Percentiles rank a stretch among this genome's conserved stretches.
Evolutionary conservation across 2,797 vertebrate species (phyloP).

Genomic region (Spinus pinus): DNA sequence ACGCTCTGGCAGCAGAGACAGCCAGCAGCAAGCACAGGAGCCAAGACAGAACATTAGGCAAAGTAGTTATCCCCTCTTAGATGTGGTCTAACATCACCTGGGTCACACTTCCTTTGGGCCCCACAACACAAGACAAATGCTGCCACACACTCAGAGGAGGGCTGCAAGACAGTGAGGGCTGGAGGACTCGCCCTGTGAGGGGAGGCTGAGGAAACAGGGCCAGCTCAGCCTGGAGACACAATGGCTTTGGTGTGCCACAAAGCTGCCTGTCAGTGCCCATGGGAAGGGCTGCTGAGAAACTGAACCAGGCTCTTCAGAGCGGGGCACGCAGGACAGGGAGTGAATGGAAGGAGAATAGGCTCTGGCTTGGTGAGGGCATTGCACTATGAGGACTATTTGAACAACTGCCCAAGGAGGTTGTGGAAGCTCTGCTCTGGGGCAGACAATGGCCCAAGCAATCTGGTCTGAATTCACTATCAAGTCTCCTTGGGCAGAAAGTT

Average conservation of each 20-base stretch:
- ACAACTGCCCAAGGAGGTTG: neutral
- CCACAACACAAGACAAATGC: neutral
- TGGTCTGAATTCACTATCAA: neutral
- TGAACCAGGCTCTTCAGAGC: neutral
- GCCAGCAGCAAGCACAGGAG: neutral
- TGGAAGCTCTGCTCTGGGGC: neutral
- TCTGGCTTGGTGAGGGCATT: neutral
- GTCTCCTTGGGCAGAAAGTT: neutral
- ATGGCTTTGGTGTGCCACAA: neutral
- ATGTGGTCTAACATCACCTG: neutral
- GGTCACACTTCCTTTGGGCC: neutral
- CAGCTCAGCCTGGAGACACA: neutral
- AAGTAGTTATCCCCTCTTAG: neutral
- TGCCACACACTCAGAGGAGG: neutral
- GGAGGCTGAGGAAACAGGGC: neutral
- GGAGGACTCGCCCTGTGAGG: neutral
- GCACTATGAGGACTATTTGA: neutral
- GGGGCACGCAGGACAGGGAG: neutral
- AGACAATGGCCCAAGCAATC: neutral
- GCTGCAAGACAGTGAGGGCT: neutral
- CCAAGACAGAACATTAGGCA: neutral
- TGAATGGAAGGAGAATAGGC: rapidly evolving
- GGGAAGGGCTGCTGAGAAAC: neutral
- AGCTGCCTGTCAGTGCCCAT: neutral
- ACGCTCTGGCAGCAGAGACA: neutral